Evolutionary conservation across 2,113 vertebrate genomes (phyloP).

Genomic region (Anseranas semipalmata): DNA sequence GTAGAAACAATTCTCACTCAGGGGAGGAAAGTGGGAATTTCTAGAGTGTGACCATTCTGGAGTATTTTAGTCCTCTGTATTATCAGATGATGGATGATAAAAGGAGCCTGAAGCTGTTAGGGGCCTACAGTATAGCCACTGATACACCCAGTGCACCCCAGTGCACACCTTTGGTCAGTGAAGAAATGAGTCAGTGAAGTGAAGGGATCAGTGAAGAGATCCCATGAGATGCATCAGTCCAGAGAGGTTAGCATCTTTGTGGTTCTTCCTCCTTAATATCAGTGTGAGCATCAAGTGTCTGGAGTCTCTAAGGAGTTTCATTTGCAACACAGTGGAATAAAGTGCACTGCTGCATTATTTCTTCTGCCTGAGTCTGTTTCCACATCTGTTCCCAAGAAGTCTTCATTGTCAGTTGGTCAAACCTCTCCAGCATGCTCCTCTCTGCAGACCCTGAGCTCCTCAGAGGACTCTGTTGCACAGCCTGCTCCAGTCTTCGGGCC

Average conservation of each 20-base stretch:
- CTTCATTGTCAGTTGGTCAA: background rate
- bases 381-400: background rate
- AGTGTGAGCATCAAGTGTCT: background rate
- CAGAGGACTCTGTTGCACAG: background rate
- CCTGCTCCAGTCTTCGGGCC: background rate
- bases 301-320: background rate
- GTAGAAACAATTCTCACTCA: background rate
- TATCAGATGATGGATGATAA: background rate
- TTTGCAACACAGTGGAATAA: background rate
- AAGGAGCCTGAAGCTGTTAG: background rate
- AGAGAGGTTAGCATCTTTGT: background rate
- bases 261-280: background rate
- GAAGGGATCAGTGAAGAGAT: no score
- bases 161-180: background rate
- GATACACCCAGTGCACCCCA: no score
- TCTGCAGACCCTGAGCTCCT: background rate
- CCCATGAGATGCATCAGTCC: background rate
- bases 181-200: no score
- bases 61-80: background rate
- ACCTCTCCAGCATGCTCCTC: background rate
- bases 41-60: background rate
- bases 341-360: background rate
- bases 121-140: background rate
- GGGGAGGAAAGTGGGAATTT: background rate
- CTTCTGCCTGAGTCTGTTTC: background rate